phyloP scores from a whole-genome alignment of 2,113 vertebrate species.

The Dicerorhinus sumatrensis region DNA sequence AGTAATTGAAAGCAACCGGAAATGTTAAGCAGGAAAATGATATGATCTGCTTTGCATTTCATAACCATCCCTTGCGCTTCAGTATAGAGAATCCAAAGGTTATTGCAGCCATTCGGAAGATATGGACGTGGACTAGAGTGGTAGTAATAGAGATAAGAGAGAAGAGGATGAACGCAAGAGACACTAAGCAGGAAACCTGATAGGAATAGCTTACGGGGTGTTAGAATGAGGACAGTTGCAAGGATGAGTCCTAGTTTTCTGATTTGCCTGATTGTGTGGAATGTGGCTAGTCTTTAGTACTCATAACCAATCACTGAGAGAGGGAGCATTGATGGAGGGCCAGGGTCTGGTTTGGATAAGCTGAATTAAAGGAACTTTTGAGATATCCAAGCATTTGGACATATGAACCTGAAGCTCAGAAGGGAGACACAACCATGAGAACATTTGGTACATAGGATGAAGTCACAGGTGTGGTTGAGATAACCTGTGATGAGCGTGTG shows the following conservation, averaged over 20 bases:
- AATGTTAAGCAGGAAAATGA: not conserved
- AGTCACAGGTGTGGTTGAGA: fast-evolving
- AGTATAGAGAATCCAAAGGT: not conserved
- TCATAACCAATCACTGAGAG: not conserved
- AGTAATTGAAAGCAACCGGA: not conserved
- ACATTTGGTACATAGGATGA: fast-evolving
- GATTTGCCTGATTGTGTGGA: not conserved
- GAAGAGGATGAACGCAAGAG: not conserved
- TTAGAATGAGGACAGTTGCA: not conserved
- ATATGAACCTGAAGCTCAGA: not conserved
- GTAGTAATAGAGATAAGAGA: not conserved
- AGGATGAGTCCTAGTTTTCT: not conserved
- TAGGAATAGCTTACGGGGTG: not conserved
- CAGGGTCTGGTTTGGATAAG: not conserved
- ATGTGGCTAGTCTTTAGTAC: not conserved
- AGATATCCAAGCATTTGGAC: not conserved
- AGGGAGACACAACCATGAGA: not conserved
- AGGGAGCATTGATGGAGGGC: not conserved
- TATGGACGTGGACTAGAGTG: no score
- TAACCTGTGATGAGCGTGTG: fast-evolving
- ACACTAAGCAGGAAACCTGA: not conserved
- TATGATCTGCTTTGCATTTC: not conserved
- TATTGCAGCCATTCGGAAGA: not conserved
- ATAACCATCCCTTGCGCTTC: not conserved
- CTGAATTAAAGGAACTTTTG: not conserved